Base-by-base conservation (phyloP, 2,888 invertebrate species). In the Malthinus seriepunctatus region DNA sequence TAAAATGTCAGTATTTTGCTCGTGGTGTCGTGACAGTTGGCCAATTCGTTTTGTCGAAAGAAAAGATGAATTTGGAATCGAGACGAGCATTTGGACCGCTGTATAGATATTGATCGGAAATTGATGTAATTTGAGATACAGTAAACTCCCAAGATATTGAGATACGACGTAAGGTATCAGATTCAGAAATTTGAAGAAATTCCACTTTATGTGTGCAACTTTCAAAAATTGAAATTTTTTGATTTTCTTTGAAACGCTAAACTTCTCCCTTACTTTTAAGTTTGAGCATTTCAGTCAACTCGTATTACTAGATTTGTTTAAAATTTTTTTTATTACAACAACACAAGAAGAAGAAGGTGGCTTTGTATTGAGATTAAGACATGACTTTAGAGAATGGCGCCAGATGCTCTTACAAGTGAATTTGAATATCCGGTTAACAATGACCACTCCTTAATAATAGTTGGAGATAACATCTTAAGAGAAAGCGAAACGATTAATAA, bases 71-170 rank as follows among this genome's bases (percentile, higher is more conserved):
- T 46, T 23, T 65, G 51, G 61, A 56, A 52, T 54, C 49, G 62
- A 63, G 59, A 57, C 59, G 52, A 9, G 59, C 34, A 55, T 55
- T 65, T 67, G 71, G 64, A 56, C 67, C 37, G 56, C 71, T 67
- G 63, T 56, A 60, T 57, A 67, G 75, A 75, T 76, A 76, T 76
- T 74, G 76, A 76, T 76, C 75, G 72, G 68, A 73, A 75, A 76
- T 76, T 75, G 75, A 75, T 75, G 76, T 75, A 76, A 76, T 76
- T 76, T 73, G 75, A 76, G 76, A 74, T 73, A 73, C 67, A 70
- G 70, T 66, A 65, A 68, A 70, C 69, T 71, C 66, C 65, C 65
- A 65, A 69, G 70, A 69, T 72, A 72, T 69, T 66, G 68, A 64
- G 69, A 67, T 60, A 62, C 60, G 57, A 45, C 48, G 38, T 51